Conservation (phyloP, 2,888 invertebrate genomes). For the Erynnis tages region DNA sequence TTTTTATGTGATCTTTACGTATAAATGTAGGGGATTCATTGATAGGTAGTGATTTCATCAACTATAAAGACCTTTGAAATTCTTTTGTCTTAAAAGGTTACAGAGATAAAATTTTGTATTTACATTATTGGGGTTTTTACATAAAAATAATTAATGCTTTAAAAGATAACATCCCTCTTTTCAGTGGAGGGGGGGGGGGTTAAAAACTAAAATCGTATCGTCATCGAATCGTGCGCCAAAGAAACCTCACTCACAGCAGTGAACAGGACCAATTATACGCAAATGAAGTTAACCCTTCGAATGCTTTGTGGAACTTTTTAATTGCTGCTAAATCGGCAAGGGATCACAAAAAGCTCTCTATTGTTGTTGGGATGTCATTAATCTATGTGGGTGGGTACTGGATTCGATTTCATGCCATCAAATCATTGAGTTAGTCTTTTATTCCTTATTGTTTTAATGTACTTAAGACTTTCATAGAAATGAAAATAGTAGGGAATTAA, state of each 20-base stretch:
- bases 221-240: conserved; percentile 34
- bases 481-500: too few relatives aligned
- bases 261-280: conserved; percentile 64
- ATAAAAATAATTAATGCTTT: too few relatives aligned
- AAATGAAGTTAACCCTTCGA: conserved; percentile 72
- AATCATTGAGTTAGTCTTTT: conserved; percentile 34
- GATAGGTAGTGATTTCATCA: too few relatives aligned
- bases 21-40: too few relatives aligned
- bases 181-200: too few relatives aligned
- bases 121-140: too few relatives aligned
- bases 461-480: conserved; percentile 9
- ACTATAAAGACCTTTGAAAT: too few relatives aligned
- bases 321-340: conserved; percentile 78
- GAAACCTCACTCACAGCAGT: conserved; percentile 27
- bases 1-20: too few relatives aligned
- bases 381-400: conserved; percentile 69
- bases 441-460: conserved; percentile 5
- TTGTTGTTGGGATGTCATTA: conserved; percentile 63
- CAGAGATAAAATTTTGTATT: too few relatives aligned
- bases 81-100: too few relatives aligned
- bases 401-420: conserved; percentile 49
- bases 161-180: too few relatives aligned
- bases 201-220: conserved; percentile 8
- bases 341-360: conserved; percentile 61
- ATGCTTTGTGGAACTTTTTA: conserved; percentile 72